Evolutionary conservation across 2,113 vertebrate species (phyloP).

Genomic region (Thunnus maccoyii): DNA sequence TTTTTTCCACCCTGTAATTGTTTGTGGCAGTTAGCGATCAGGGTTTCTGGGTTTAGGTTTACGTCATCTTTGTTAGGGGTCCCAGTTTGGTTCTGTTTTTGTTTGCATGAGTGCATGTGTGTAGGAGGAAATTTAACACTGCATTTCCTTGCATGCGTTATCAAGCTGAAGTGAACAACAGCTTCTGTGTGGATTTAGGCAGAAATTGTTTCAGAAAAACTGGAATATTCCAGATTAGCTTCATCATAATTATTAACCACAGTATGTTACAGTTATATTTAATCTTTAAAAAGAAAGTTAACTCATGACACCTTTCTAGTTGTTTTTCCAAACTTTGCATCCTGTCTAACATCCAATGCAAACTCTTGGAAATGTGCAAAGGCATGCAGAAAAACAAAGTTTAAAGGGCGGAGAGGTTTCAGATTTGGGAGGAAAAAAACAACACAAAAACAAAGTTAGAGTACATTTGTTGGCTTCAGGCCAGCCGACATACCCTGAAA

Average conservation of each 20-base stretch:
- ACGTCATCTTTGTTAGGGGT: background rate
- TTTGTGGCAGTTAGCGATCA: background rate
- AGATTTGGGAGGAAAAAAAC: background rate
- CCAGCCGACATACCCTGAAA: conserved; percentile 26
- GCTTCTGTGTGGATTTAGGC: background rate
- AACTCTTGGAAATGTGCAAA: conserved; percentile 5
- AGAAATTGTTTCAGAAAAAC: background rate
- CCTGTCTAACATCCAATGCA: background rate
- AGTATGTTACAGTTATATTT: background rate
- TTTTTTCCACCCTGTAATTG: conserved; percentile 12
- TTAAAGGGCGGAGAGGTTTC: background rate
- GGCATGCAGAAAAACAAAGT: conserved; percentile 9
- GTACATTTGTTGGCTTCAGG: conserved; percentile 16
- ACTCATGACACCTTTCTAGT: background rate
- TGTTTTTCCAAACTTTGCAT: background rate
- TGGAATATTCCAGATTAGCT: background rate
- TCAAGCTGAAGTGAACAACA: background rate
- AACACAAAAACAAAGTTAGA: conserved; percentile 41
- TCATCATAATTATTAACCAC: background rate
- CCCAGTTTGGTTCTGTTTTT: background rate
- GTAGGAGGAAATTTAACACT: background rate
- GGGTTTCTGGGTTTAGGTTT: background rate
- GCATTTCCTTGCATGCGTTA: background rate
- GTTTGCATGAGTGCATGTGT: background rate
- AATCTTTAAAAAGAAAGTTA: background rate